Evolutionary conservation across 2,888 invertebrate genomes (phyloP), one percentile per base, ranked within the genome.

Genomic region (Arrhopalites spinosus): DNA sequence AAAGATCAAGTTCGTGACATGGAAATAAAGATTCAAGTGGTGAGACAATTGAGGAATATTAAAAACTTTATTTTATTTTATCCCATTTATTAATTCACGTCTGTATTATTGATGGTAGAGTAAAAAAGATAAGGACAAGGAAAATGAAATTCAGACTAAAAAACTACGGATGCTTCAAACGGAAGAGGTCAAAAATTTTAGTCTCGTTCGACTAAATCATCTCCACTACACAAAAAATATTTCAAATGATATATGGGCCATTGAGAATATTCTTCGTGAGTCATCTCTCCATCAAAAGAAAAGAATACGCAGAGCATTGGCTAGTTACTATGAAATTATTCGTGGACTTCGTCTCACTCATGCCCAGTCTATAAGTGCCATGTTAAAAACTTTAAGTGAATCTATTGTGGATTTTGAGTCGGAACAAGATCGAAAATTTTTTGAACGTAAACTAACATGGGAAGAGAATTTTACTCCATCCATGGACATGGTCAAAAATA

Each of bases 71-170:
- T 56, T 56, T 56, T 20, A 56, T 7, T 23, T 56, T 23, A 63
- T 5, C 15, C 3, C 63, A 63, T 63, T 2, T 25, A n/a, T n/a
- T n/a, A n/a, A n/a, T n/a, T n/a, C n/a, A n/a, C n/a, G n/a, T n/a
- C n/a, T n/a, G n/a, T 45, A 11, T 45, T 45, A 15, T 45, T 45
- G 36, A 56, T 36, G 56, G 3, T 36, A 95, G 86, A 89, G 92
- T 0, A 90, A 92, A 81, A 95, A 95, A 85, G 90, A 92, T 83
- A 94, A 96, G 84, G 94, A 95, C 84, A 90, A 91, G 30, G 92
- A 96, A 84, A 88, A 95, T 43, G 93, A 94, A 87, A 91, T 93
- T 74, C 93, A 93, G 84, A 93, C 94, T 84, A 96, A 96, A 84
- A 96, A 94, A 56, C 73, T 82, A 1, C 78, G 82, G 2, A 78